Evolutionary conservation across 2,797 vertebrate genomes (phyloP).

Genomic region (Melopsittacus undulatus): DNA sequence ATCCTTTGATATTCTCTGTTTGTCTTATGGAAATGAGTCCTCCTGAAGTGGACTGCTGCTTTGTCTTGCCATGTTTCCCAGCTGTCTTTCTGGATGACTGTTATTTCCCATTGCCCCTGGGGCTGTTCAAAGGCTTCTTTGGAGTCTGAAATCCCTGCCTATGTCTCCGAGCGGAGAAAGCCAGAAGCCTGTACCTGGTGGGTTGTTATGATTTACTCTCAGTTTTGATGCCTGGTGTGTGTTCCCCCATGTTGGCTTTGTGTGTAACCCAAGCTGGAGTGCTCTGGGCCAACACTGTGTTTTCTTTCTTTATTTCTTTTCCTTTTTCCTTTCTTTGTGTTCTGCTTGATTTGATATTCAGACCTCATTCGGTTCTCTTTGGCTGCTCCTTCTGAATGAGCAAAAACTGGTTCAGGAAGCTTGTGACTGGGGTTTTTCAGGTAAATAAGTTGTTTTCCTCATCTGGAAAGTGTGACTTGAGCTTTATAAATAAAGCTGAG

Average conservation of each 20-base stretch:
- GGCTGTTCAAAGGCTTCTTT: neutral
- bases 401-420: neutral
- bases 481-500: neutral
- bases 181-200: neutral
- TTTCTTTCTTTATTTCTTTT: neutral
- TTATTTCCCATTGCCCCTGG: neutral
- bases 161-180: neutral
- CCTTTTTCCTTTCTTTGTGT: constrained; percentile 13
- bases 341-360: neutral
- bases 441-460: neutral
- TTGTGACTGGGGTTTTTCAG: neutral
- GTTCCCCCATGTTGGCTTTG: neutral
- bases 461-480: neutral
- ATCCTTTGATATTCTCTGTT: neutral
- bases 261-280: neutral
- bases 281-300: neutral
- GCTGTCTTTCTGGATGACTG: neutral
- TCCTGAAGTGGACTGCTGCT: neutral
- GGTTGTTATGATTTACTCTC: neutral
- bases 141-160: neutral
- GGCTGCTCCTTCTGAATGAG: constrained; percentile 7
- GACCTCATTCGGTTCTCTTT: neutral
- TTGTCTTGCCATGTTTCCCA: neutral
- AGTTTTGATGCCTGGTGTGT: neutral
- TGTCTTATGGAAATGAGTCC: neutral